Percentiles rank a stretch among this genome's conserved stretches.
Conservation (phyloP, 2,888 invertebrate genomes). For the Eupeodes latifasciatus region DNA sequence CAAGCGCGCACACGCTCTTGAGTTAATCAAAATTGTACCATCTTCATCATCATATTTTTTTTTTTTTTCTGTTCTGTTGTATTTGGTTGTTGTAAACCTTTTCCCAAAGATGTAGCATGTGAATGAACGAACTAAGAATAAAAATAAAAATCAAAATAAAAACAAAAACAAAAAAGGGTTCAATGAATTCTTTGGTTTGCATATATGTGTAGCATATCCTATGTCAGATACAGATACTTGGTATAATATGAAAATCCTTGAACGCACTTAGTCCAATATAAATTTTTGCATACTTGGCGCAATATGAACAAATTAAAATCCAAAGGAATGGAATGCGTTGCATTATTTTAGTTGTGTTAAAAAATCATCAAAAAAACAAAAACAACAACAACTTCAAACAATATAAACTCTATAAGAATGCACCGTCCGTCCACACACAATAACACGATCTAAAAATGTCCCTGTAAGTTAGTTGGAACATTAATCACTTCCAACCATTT, state of each 20-base stretch:
- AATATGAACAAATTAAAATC: constrained; percentile 48
- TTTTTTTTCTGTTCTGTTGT: not conserved
- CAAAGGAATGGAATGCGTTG: constrained; percentile 26
- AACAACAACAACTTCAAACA: constrained; percentile 4
- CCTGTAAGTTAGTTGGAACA: constrained; percentile 58
- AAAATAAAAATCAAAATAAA: constrained; percentile 37
- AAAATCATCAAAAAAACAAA: constrained; percentile 2
- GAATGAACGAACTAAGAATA: constrained; percentile 18
- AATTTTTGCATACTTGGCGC: constrained; percentile 19
- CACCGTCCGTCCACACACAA: constrained; percentile 15
- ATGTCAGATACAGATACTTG: not conserved
- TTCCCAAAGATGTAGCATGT: constrained; percentile 40
- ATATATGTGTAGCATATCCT: constrained; percentile 10
- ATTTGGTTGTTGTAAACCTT: constrained; percentile 8
- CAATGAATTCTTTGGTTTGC: constrained; percentile 65
- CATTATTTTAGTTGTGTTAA: not conserved
- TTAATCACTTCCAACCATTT: constrained; percentile 68
- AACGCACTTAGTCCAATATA: constrained; percentile 15
- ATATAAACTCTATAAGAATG: not conserved
- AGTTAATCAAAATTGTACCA: constrained; percentile 75
- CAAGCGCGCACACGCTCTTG: constrained; percentile 64
- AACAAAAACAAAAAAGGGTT: constrained; percentile 63
- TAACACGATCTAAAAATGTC: constrained; percentile 67
- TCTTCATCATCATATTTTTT: constrained; percentile 61
- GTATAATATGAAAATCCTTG: constrained; percentile 27